phyloP scores from a whole-genome alignment of 2,113 vertebrate genomes.

The Chroicocephalus ridibundus region DNA sequence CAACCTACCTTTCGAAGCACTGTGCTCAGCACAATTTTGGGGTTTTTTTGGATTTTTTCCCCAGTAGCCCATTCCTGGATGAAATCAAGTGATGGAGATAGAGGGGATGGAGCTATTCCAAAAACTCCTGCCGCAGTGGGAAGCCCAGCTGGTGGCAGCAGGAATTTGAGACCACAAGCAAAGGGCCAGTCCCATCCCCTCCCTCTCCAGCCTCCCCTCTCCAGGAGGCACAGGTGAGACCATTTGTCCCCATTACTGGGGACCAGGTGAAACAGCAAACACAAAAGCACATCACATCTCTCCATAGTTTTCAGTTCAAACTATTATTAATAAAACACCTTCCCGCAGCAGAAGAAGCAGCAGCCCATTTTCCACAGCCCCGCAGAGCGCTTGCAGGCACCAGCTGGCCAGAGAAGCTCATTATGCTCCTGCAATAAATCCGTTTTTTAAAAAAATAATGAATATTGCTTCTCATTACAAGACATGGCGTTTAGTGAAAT shows the following conservation, averaged over 20 bases:
- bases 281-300: background rate
- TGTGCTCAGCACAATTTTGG: background rate
- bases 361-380: background rate
- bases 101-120: background rate
- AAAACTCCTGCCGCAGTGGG: background rate
- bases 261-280: background rate
- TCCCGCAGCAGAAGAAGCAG: background rate
- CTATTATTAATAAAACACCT: background rate
- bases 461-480: background rate
- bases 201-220: background rate
- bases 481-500: background rate
- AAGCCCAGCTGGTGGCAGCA: background rate
- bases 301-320: background rate
- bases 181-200: background rate
- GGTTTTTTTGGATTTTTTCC: background rate
- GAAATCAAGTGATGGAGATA: background rate
- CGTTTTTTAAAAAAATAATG: background rate
- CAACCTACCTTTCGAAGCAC: background rate
- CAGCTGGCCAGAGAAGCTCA: background rate
- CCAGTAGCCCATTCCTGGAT: background rate
- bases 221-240: background rate
- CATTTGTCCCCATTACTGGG: background rate
- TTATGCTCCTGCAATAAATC: background rate
- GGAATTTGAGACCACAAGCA: background rate
- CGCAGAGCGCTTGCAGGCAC: rapidly evolving